Conservation (phyloP, 2,113 vertebrate species). For the Synodontis membranacea region DNA sequence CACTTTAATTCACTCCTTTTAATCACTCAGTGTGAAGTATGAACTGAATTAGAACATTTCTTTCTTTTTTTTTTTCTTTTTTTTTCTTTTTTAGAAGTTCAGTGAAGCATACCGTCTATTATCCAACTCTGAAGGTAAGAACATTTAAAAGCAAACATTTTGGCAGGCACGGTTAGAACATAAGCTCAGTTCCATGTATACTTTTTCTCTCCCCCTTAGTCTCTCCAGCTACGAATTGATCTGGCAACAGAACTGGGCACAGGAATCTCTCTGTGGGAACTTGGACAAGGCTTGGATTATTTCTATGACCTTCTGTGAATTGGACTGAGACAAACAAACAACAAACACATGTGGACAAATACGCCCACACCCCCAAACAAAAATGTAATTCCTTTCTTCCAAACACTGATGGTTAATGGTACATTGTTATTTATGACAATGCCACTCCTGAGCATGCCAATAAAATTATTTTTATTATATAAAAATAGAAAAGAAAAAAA, state of each 20-base stretch:
- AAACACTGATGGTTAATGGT: slow-evolving; percentile 22
- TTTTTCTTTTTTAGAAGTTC: slow-evolving; percentile 74
- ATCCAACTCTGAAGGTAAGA: slow-evolving; percentile 88
- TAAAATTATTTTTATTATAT: slow-evolving; percentile 49
- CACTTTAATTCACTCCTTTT: background rate
- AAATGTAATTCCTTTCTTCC: background rate
- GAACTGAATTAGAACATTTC: no score
- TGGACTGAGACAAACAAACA: background rate
- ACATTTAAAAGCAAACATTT: background rate
- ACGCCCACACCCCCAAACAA: background rate
- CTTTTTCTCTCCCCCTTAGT: slow-evolving; percentile 70
- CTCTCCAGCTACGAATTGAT: slow-evolving; percentile 82
- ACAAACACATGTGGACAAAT: background rate
- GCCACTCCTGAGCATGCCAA: slow-evolving; percentile 40
- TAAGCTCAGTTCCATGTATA: background rate
- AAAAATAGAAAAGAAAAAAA: background rate
- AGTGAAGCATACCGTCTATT: slow-evolving; percentile 85
- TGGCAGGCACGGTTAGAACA: background rate
- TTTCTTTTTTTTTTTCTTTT: background rate
- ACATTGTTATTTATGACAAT: slow-evolving; percentile 25
- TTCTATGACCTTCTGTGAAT: slow-evolving; percentile 93
- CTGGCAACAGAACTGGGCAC: slow-evolving; percentile 89
- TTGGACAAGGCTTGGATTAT: slow-evolving; percentile 98
- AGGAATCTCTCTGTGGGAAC: slow-evolving; percentile 94
- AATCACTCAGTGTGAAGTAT: background rate